These are phyloP conservation scores for Penaeus japonicus DNA, from an alignment of 1,140 invertebrate species.

Conservation along the genomic window DNA sequence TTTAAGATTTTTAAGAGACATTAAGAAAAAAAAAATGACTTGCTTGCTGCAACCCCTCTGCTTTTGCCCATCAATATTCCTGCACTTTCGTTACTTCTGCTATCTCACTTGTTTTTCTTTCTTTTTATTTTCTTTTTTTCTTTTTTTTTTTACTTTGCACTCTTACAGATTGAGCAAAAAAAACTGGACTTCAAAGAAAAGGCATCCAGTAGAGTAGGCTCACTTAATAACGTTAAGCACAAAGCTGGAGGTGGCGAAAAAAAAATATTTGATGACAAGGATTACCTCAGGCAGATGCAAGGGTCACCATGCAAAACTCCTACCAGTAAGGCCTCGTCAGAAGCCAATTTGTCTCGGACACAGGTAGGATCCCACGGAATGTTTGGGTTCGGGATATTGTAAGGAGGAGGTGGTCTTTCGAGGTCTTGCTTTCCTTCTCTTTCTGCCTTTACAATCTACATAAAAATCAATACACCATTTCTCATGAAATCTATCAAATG, in stretches of 20 bases:
- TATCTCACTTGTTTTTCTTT: too few relatives aligned
- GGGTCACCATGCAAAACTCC: slow-evolving; percentile 60
- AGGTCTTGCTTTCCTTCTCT: too few relatives aligned
- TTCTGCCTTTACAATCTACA: neutral
- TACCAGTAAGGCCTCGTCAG: slow-evolving; percentile 51
- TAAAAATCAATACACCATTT: neutral
- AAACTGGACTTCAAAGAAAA: slow-evolving; percentile 57
- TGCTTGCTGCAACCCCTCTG: too few relatives aligned
- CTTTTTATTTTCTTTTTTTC: too few relatives aligned
- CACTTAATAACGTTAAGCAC: slow-evolving; percentile 90
- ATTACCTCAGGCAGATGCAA: slow-evolving; percentile 82
- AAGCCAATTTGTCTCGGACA: slow-evolving; percentile 43
- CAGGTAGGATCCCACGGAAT: slow-evolving; percentile 12
- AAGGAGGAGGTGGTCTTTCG: neutral
- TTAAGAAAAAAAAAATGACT: too few relatives aligned
- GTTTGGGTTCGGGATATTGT: neutral
- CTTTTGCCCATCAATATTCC: too few relatives aligned
- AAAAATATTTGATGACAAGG: slow-evolving; percentile 93
- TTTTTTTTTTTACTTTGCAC: neutral
- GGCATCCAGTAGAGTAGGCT: slow-evolving; percentile 78
- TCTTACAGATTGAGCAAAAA: slow-evolving; percentile 52
- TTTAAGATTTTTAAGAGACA: too few relatives aligned
- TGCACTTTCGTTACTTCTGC: too few relatives aligned
- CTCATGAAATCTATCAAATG: neutral
- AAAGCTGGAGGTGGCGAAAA: slow-evolving; percentile 87